Conservation (phyloP, 2,797 vertebrate genomes). For the Gadopsis marmoratus region DNA sequence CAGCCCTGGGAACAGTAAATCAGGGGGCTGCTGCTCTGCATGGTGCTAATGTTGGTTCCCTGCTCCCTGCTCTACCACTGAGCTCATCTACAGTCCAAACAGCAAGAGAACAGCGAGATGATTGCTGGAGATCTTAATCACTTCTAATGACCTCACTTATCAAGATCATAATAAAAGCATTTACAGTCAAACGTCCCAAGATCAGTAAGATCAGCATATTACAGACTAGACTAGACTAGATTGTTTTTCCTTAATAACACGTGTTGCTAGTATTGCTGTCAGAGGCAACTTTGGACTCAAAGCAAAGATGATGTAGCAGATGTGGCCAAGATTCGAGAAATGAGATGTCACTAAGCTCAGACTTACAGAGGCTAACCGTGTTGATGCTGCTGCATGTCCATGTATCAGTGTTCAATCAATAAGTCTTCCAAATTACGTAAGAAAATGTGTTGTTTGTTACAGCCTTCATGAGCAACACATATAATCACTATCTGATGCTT, state of each 20-base stretch:
- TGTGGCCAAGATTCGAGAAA: neutral
- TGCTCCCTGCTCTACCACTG: constrained; percentile 54
- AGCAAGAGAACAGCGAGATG: constrained; percentile 57
- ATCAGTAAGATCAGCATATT: constrained; percentile 28
- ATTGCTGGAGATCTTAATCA: constrained; percentile 72
- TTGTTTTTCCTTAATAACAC: neutral
- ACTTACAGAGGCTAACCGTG: neutral
- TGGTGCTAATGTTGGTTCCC: constrained; percentile 73
- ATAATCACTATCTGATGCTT: neutral
- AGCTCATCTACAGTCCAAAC: constrained; percentile 73
- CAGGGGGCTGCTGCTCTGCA: constrained; percentile 75
- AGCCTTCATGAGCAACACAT: too few species aligned
- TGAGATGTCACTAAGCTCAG: neutral
- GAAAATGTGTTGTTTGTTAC: neutral
- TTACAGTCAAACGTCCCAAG: constrained; percentile 30
- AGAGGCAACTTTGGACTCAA: neutral
- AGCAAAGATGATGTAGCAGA: constrained; percentile 3
- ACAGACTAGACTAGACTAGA: neutral
- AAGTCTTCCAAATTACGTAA: neutral
- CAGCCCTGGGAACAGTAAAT: constrained; percentile 77
- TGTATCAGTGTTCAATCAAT: neutral
- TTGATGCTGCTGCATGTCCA: neutral
- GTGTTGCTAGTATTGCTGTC: neutral
- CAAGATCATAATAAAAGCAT: constrained; percentile 65
- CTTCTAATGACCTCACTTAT: constrained; percentile 73